Evolutionary conservation across 92 coral and sea anemone genomes (phyloP), one percentile per base, ranked within the genome.

Genomic region (Porites rus): DNA sequence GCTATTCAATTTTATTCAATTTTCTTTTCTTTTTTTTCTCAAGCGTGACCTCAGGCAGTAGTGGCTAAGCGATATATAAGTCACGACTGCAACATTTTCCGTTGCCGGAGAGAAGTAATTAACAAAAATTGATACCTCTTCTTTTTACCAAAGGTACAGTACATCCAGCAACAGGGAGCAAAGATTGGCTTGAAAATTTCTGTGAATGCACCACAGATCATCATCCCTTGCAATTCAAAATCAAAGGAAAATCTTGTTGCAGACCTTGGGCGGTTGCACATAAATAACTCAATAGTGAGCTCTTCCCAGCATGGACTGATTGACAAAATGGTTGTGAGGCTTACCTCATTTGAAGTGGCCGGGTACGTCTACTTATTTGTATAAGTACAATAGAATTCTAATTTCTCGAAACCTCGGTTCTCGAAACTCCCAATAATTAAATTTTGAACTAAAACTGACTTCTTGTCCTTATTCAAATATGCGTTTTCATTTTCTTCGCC

Each of bases 201-300:
- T 52, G 92, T 97, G 64, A 95, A 92, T 72, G 95, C 99, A 24
- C 99, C 99, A 0, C 82, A 87, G 13, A 85, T 97, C 10, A 21
- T 93, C 3, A 75, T 97, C 16, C 99, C 99, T 10, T 93, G 99
- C 72, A 95, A 95, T 81, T 93, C 98, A 24, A 87, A 65, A 71
- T 95, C 99, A 20, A 78, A 90, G 58, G 97, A 97, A 78, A 92
- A 92, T 86, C 94, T 97, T 25, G 90, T 97, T 54, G 97, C 94
- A 73, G 98, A 97, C 69, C 96, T 97, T 65, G 99, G 99, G 50
- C 88, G 86, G 56, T 86, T 97, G 78, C 84, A 86, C 50, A 75
- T 94, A 4, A 66, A 80, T 51, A 97, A 97, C 84, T 69, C 91
- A 19, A 88, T 97, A 25, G 70, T 76, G 12, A 88, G 87, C 56